Evolutionary conservation across 2,888 invertebrate genomes (phyloP).

Genomic region (Camptogramma bilineatum): DNA sequence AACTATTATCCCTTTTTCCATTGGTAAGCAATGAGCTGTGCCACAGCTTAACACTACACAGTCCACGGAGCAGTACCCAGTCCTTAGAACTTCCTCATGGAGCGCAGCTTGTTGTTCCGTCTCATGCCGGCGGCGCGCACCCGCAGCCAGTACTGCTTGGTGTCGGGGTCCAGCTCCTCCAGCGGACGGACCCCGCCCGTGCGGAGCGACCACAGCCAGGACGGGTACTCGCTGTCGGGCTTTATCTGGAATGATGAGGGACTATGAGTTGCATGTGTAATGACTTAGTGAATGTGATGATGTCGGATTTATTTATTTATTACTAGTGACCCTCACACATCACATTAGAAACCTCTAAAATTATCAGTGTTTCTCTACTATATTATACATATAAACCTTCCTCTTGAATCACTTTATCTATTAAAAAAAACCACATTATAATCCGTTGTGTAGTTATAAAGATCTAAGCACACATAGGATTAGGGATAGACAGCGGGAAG

Average conservation of each 20-base stretch:
- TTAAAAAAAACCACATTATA: no score
- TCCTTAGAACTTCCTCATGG: conserved; percentile 83
- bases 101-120: conserved; percentile 87
- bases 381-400: no score
- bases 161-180: conserved; percentile 91
- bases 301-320: neutral
- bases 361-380: no score
- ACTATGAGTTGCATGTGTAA: neutral
- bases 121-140: conserved; percentile 88
- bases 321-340: no score
- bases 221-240: conserved; percentile 90
- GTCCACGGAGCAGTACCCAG: neutral
- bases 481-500: no score
- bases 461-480: no score
- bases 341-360: no score
- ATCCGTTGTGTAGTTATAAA: no score
- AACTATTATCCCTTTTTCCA: no score
- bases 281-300: no score
- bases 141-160: conserved; percentile 93
- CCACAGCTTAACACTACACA: conserved; percentile 51
- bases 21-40: neutral
- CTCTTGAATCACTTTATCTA: no score
- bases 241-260: conserved; percentile 56
- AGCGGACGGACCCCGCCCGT: conserved; percentile 87
- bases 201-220: conserved; percentile 94